Evolutionary conservation across 1,140 invertebrate species (phyloP), one percentile per base, ranked within the genome.

Genomic region (Yoshiicerus persimilis): DNA sequence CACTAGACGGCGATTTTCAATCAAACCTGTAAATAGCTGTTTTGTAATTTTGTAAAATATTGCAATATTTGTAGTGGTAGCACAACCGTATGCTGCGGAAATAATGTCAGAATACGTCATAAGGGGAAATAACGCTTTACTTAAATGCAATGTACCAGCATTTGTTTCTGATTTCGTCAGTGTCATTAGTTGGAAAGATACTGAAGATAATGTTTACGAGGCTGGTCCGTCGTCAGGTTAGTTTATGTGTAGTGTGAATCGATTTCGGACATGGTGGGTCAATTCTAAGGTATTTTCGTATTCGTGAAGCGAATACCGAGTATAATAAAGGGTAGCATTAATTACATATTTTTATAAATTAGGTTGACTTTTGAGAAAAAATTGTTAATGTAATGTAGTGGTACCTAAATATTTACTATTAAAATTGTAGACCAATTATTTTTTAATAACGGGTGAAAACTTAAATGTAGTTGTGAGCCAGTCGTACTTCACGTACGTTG

Each of bases 81-180:
- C 87, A 23, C 87, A 88, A 75, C 64, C 62, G 32, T 88, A 88
- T 32, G 87, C 87, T 75, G 84, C 87, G 9, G 87, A 88, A 77
- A 88, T 88, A 30, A 56, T 88, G 20, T 88, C 87, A n/a, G 87
- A 88, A 27, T 88, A 88, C 41, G 87, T 88, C 1, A 88, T 88
- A 9, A 30, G 87, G 23, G 87, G 87, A 56, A 88, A 88, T 64
- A 86, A 88, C 25, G 87, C 62, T 8, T 25, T 88, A 23, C 87
- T 88, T 23, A 86, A 86, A 23, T 88, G 87, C 56, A 75, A 47
- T 38, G 84, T 91, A 94, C 96, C 96, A 96, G 91, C 96, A 75
- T 98, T 97, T 92, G 96, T 98, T 70, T 96, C 96, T 75, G 97
- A 98, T 93, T 98, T 98, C 93, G 96, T 99, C 30, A 94, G 94